A percentile compares a stretch with the other conserved stretches of the same genome.
Evolutionary conservation across 2,113 vertebrate genomes (phyloP).

Genomic region (Ceyx melanurus): DNA sequence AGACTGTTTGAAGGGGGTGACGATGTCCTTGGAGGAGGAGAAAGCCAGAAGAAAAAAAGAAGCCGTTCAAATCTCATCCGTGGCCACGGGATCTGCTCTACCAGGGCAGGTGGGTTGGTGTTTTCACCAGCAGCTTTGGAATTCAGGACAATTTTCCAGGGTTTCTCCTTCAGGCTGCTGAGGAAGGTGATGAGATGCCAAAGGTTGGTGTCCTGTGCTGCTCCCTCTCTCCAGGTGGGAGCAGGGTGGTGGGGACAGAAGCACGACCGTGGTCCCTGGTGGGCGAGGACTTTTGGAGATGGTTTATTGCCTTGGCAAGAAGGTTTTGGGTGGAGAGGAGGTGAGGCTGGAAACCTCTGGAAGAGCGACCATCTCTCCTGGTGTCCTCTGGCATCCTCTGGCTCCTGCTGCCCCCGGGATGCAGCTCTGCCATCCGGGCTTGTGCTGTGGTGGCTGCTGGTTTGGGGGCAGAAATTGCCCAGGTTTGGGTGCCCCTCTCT

Average conservation of each 20-base stretch:
- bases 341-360: background rate
- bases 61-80: background rate
- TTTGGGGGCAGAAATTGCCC: background rate
- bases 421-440: background rate
- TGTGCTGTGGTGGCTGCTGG: background rate
- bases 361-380: background rate
- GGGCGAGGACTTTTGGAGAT: background rate
- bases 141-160: background rate
- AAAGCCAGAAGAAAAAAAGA: background rate
- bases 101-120: background rate
- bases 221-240: background rate
- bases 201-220: background rate
- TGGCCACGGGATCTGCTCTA: background rate
- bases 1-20: rapidly evolving
- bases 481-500: background rate
- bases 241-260: background rate
- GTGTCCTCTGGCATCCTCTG: background rate
- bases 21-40: background rate
- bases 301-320: slow-evolving; percentile 58
- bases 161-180: background rate
- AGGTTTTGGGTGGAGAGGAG: background rate
- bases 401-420: background rate
- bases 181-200: background rate
- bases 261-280: background rate
- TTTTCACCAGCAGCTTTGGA: background rate